Evolutionary conservation across 2,797 vertebrate species (phyloP).

Genomic region (Coreius guichenoti): DNA sequence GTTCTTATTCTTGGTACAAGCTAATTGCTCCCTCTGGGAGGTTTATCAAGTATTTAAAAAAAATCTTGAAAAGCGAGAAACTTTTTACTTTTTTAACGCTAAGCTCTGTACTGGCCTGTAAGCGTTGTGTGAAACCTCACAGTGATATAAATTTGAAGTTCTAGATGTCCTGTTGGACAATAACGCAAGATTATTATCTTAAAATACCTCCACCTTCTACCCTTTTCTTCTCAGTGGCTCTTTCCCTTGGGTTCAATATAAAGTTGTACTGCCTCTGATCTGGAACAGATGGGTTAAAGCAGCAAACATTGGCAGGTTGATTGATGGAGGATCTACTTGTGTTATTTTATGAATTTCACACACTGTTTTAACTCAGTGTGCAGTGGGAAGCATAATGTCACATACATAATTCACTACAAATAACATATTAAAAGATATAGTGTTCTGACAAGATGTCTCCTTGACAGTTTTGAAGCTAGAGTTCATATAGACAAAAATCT

Average conservation of each 20-base stretch:
- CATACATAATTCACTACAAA: constrained; percentile 3
- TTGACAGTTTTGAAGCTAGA: constrained; percentile 1
- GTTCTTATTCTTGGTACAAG: neutral
- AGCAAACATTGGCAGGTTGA: constrained; percentile 48
- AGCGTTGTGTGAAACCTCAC: constrained; percentile 6
- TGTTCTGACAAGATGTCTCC: neutral
- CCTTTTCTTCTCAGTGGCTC: neutral
- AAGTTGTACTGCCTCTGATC: constrained; percentile 26
- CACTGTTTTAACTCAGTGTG: constrained; percentile 48
- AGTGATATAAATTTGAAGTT: constrained; percentile 22
- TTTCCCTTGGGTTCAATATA: constrained; percentile 14
- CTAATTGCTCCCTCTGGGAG: constrained; percentile 3
- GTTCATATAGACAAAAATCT: constrained; percentile 27
- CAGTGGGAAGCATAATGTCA: constrained; percentile 17
- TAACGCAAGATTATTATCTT: neutral
- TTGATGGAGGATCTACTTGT: constrained; percentile 39
- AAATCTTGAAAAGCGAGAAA: neutral
- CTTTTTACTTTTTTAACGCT: constrained; percentile 8
- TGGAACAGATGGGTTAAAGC: constrained; percentile 38
- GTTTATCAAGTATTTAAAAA: neutral
- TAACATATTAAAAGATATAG: constrained; percentile 6
- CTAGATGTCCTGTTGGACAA: constrained; percentile 14
- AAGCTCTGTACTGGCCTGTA: neutral
- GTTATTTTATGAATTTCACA: constrained; percentile 23
- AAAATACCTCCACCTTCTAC: neutral